phyloP scores from a whole-genome alignment of 2,888 invertebrate genomes.

The Zelleria hepariella region DNA sequence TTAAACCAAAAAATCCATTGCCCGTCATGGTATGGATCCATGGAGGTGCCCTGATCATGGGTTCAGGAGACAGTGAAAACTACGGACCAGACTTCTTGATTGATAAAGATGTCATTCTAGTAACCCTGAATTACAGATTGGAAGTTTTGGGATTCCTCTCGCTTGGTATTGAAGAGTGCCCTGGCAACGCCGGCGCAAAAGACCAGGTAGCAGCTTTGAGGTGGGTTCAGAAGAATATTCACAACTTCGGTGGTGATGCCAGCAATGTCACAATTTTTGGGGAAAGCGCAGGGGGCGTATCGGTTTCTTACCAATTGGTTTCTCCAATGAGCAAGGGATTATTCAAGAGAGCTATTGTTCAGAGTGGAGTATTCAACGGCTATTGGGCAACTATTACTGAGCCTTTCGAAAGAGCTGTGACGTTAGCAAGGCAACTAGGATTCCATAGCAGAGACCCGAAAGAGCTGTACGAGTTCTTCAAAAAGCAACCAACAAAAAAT shows the following conservation, averaged over 20 bases:
- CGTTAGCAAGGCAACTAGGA: conserved; percentile 23
- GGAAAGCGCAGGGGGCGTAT: conserved; percentile 36
- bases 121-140: conserved; percentile 69
- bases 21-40: conserved; percentile 19
- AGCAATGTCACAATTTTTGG: conserved; percentile 36
- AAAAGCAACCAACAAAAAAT: too few species aligned
- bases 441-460: conserved; percentile 17
- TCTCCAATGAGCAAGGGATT: conserved; percentile 20
- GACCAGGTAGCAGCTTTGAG: conserved; percentile 10
- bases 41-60: conserved; percentile 58
- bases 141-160: conserved; percentile 70
- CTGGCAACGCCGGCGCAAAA: conserved; percentile 64
- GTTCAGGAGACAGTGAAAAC: conserved; percentile 52
- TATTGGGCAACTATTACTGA: conserved; percentile 23
- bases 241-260: conserved; percentile 15
- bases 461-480: too few species aligned
- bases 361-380: conserved; percentile 17
- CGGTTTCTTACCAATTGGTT: conserved; percentile 18
- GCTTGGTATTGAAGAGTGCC: conserved; percentile 44
- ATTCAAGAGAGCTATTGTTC: conserved; percentile 20
- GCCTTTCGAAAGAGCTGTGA: conserved; percentile 21
- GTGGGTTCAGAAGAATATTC: conserved; percentile 9
- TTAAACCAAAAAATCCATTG: conserved; percentile 4
- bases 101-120: conserved; percentile 60
- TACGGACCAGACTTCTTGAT: conserved; percentile 71